Conservation (phyloP, 2,113 vertebrate genomes). For the Pangasianodon gigas region DNA sequence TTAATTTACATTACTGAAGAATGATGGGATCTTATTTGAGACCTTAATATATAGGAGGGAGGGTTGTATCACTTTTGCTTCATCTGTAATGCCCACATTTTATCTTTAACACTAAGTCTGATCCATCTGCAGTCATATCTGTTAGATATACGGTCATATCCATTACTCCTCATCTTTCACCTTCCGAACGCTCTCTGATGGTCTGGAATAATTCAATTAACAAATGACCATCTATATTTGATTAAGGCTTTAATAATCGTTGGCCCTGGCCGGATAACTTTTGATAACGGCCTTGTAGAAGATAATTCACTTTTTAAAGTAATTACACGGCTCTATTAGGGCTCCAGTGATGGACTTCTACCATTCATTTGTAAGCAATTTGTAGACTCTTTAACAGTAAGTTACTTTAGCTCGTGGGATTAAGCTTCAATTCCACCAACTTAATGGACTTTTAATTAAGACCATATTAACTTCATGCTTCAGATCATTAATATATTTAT, state of each 20-base stretch:
- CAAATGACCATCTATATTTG: constrained; percentile 60
- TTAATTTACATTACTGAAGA: background rate
- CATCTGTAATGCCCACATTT: background rate
- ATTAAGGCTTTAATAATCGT: constrained; percentile 61
- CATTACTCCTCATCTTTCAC: constrained; percentile 42
- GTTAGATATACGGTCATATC: constrained; percentile 21
- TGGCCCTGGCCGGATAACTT: constrained; percentile 51
- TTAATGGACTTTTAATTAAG: constrained; percentile 52
- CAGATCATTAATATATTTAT: constrained; percentile 53
- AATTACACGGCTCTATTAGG: constrained; percentile 54
- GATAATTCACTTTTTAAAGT: constrained; percentile 60
- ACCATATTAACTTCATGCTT: constrained; percentile 46
- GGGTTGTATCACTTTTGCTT: background rate
- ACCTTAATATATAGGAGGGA: background rate
- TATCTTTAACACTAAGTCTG: background rate
- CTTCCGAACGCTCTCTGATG: constrained; percentile 49
- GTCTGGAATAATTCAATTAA: constrained; percentile 61
- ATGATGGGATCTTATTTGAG: background rate
- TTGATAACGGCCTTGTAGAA: constrained; percentile 56
- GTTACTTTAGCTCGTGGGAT: constrained; percentile 52
- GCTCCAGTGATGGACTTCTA: constrained; percentile 54
- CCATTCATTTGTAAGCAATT: constrained; percentile 57
- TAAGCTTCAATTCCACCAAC: constrained; percentile 38
- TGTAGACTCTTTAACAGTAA: constrained; percentile 55
- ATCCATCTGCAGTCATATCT: constrained; percentile 15